phyloP scores from a whole-genome alignment of 2,888 invertebrate species.

The Epinotia demarniana region DNA sequence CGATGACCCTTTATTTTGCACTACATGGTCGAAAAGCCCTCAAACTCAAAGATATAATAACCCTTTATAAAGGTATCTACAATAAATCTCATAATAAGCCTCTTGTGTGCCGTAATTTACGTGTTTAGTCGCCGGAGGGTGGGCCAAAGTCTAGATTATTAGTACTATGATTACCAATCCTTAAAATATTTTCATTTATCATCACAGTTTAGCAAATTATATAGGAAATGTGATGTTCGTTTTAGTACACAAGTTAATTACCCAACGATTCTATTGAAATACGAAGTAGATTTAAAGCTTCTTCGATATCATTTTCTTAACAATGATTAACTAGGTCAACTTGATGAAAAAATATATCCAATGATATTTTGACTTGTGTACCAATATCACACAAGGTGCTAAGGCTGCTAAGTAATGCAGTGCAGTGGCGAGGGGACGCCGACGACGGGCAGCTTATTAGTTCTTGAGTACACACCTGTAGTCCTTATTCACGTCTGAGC shows the following conservation, averaged over 20 bases:
- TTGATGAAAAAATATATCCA: slow-evolving; percentile 19
- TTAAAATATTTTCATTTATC: slow-evolving; percentile 69
- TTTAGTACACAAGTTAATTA: slow-evolving; percentile 67
- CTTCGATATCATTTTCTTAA: slow-evolving; percentile 46
- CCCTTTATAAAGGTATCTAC: slow-evolving; percentile 3
- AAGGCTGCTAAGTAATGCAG: slow-evolving; percentile 49
- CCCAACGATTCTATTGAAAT: slow-evolving; percentile 54
- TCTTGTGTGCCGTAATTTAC: slow-evolving; percentile 36
- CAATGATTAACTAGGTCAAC: slow-evolving; percentile 17
- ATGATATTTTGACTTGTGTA: slow-evolving; percentile 35
- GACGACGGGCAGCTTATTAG: slow-evolving; percentile 60
- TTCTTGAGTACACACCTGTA: slow-evolving; percentile 85
- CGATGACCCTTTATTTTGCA: not conserved
- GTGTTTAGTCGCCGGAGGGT: slow-evolving; percentile 62
- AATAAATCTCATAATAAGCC: slow-evolving; percentile 3
- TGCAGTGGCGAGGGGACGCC: slow-evolving; percentile 52
- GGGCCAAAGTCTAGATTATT: slow-evolving; percentile 66
- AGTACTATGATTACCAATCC: slow-evolving; percentile 61
- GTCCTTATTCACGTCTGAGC: slow-evolving; percentile 82
- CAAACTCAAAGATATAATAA: not conserved
- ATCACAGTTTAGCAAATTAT: slow-evolving; percentile 81
- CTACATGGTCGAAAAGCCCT: slow-evolving; percentile 2
- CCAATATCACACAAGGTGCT: slow-evolving; percentile 37
- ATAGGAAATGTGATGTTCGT: slow-evolving; percentile 72
- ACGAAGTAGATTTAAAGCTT: slow-evolving; percentile 59